Evolutionary conservation across 2,113 vertebrate genomes (phyloP).

Genomic region (Salminus brasiliensis): DNA sequence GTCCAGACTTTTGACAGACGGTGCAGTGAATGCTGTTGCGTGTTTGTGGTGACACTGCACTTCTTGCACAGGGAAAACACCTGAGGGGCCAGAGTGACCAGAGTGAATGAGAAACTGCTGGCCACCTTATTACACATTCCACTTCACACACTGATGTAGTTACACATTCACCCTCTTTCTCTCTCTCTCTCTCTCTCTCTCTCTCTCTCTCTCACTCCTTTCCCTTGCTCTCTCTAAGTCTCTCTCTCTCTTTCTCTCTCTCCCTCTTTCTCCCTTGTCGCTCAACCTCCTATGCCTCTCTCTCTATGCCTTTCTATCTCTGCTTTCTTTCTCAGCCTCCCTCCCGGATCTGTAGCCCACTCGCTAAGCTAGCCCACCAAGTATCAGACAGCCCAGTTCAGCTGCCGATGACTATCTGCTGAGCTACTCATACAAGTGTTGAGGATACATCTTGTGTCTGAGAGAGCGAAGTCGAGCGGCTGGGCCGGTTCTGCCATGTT

Average conservation of each 20-base stretch:
- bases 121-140: slow-evolving; percentile 63
- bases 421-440: too few species aligned
- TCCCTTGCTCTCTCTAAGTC: too few species aligned
- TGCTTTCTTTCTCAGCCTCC: too few species aligned
- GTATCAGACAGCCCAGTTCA: too few species aligned
- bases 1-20: not conserved
- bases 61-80: slow-evolving; percentile 52
- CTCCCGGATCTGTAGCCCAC: not conserved
- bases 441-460: too few species aligned
- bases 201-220: not conserved
- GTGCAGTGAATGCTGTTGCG: not conserved
- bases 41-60: slow-evolving; percentile 63
- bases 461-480: too few species aligned
- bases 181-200: not conserved
- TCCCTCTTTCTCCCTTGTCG: too few species aligned
- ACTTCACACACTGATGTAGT: slow-evolving; percentile 4
- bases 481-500: too few species aligned
- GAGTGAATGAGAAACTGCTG: slow-evolving; percentile 58
- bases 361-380: too few species aligned
- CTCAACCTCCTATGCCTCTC: not conserved
- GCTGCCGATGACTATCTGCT: too few species aligned
- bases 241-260: not conserved
- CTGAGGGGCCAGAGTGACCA: slow-evolving; percentile 20
- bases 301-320: not conserved
- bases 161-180: not conserved